Conservation (phyloP, 1,140 invertebrate species). For the Chironomus striatipennis region DNA sequence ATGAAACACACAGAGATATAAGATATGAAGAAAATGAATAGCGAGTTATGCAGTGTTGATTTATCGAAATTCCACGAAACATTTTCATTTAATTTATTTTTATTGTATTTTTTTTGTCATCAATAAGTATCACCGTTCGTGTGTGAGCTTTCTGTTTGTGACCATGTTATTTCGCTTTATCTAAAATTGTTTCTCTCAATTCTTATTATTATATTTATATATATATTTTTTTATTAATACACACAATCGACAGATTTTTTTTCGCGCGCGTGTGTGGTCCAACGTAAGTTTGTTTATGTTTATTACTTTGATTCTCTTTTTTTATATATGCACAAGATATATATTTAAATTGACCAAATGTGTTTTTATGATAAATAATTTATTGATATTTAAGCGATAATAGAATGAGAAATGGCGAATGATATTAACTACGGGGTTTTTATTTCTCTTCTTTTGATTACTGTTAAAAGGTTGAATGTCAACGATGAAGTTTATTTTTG, state of each 20-base stretch:
- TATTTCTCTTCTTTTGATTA: too few relatives aligned
- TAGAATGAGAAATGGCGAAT: slow-evolving; percentile 10
- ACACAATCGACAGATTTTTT: not conserved
- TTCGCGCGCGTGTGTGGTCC: slow-evolving; percentile 8
- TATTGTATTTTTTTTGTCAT: not conserved
- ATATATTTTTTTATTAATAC: not conserved
- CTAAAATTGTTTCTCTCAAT: not conserved
- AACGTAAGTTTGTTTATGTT: not conserved
- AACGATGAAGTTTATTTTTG: not conserved
- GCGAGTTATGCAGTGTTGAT: not conserved
- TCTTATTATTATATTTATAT: too few relatives aligned
- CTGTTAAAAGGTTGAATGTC: not conserved
- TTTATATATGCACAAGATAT: not conserved
- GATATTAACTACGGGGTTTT: not conserved
- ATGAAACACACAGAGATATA: not conserved
- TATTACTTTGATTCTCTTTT: not conserved
- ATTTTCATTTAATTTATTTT: not conserved
- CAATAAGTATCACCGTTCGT: not conserved
- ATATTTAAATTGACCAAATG: slow-evolving; percentile 15
- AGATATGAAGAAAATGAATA: not conserved
- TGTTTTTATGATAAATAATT: slow-evolving; percentile 17
- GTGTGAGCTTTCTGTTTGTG: not conserved
- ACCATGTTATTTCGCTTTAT: slow-evolving; percentile 3
- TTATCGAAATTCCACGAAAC: slow-evolving; percentile 8
- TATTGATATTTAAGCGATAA: slow-evolving; percentile 19